phyloP scores from a whole-genome alignment of 2,888 invertebrate genomes.

The Baronia brevicornis region DNA sequence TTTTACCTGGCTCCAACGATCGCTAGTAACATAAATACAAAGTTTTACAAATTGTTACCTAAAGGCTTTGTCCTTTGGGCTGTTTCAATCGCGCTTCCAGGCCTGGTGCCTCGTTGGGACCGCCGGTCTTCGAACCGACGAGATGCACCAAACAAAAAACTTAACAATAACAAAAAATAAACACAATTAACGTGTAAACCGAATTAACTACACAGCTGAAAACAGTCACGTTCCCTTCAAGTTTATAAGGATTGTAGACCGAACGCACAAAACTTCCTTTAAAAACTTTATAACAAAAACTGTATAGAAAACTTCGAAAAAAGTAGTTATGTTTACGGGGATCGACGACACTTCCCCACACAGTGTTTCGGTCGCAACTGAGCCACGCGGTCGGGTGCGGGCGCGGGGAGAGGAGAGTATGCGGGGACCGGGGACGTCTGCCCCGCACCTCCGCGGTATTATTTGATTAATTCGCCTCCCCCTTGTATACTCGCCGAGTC shows the following conservation, averaged over 20 bases:
- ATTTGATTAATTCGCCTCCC: constrained; percentile 76
- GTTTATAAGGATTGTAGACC: constrained; percentile 53
- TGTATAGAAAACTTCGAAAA: constrained; percentile 70
- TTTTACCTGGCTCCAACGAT: constrained; percentile 3
- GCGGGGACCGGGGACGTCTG: constrained; percentile 28
- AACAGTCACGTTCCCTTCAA: constrained; percentile 52
- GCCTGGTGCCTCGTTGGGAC: constrained; percentile 59
- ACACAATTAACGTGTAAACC: constrained; percentile 68
- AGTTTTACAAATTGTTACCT: constrained; percentile 58
- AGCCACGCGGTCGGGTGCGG: constrained; percentile 64
- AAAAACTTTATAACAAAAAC: constrained; percentile 70
- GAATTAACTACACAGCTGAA: constrained; percentile 56
- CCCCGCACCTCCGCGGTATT: constrained; percentile 64
- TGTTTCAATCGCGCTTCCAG: constrained; percentile 61
- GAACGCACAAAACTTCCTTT: constrained; percentile 63
- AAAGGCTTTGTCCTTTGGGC: constrained; percentile 67
- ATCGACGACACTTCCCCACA: constrained; percentile 64
- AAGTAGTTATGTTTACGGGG: constrained; percentile 63
- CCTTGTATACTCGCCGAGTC: constrained; percentile 72
- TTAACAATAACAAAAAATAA: constrained; percentile 72
- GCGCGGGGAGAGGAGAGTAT: constrained; percentile 34
- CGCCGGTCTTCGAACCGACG: constrained; percentile 66
- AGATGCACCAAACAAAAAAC: constrained; percentile 75
- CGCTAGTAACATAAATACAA: constrained; percentile 14
- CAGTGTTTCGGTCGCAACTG: constrained; percentile 69